Percentiles rank a stretch among this genome's conserved stretches.
Evolutionary conservation across 2,113 vertebrate species (phyloP).

Genomic region (Cranoglanis bouderius): DNA sequence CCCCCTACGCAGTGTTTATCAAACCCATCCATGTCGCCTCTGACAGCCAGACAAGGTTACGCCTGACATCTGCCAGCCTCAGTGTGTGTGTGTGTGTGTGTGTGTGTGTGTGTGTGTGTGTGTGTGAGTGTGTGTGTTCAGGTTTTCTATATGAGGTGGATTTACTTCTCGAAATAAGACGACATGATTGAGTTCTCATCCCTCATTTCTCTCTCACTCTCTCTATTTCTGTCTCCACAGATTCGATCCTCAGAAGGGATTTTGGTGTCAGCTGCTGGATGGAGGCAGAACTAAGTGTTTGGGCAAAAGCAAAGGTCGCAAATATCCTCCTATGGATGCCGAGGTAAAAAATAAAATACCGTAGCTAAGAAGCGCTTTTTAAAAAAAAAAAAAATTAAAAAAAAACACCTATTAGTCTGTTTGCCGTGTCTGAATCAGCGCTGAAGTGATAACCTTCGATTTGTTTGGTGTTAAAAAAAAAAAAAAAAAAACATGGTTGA

Average conservation of each 20-base stretch:
- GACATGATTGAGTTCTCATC: constrained; percentile 32
- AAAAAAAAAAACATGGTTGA: neutral
- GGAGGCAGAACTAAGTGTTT: constrained; percentile 96
- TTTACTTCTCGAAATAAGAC: constrained; percentile 39
- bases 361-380: neutral
- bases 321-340: constrained; percentile 89
- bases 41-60: constrained; percentile 55
- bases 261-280: constrained; percentile 95
- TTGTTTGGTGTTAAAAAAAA: neutral
- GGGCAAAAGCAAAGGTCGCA: constrained; percentile 94
- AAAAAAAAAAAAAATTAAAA: too few species aligned
- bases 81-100: constrained; percentile 34
- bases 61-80: constrained; percentile 49
- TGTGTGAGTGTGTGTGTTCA: constrained; percentile 6
- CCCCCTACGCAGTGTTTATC: constrained; percentile 38
- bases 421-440: neutral
- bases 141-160: constrained; percentile 12
- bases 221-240: constrained; percentile 67
- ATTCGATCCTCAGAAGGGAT: constrained; percentile 96
- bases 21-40: constrained; percentile 45
- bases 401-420: neutral
- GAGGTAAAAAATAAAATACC: constrained; percentile 75
- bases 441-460: neutral
- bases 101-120: constrained; percentile 33
- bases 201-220: constrained; percentile 17